These are phyloP conservation scores for Siderastrea radians DNA, from an alignment of 92 coral and sea anemone genomes.

Conservation along the genomic window DNA sequence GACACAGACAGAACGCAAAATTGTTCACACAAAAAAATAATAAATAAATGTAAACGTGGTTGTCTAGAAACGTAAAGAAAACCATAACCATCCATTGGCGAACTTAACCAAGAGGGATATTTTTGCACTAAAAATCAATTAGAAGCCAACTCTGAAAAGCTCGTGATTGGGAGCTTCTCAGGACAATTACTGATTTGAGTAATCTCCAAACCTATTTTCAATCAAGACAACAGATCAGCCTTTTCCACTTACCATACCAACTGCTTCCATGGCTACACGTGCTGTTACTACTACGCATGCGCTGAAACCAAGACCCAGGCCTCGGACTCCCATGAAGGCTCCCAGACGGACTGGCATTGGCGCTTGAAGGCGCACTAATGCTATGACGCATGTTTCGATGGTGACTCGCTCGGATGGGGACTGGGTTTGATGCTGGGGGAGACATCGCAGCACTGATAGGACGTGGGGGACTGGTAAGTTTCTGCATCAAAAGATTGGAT, in stretches of 20 bases:
- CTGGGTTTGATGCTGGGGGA: slow-evolving; percentile 93
- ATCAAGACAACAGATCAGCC: not conserved
- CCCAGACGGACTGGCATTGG: slow-evolving; percentile 94
- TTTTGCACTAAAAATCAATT: too few relatives aligned
- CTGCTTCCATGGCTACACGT: slow-evolving; percentile 90
- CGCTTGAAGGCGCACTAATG: slow-evolving; percentile 96
- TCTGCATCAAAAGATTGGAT: slow-evolving; percentile 69
- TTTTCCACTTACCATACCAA: slow-evolving; percentile 87
- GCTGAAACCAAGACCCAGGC: slow-evolving; percentile 80
- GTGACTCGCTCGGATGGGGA: slow-evolving; percentile 71
- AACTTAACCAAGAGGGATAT: too few relatives aligned
- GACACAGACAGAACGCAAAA: too few relatives aligned
- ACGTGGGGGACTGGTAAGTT: slow-evolving; percentile 71
- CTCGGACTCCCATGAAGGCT: slow-evolving; percentile 91
- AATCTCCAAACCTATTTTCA: too few relatives aligned
- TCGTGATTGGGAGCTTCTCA: too few relatives aligned
- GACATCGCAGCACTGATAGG: slow-evolving; percentile 71
- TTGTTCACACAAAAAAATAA: too few relatives aligned
- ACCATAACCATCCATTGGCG: too few relatives aligned
- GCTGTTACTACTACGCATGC: slow-evolving; percentile 85
- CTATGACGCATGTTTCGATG: slow-evolving; percentile 72
- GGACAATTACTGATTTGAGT: too few relatives aligned
- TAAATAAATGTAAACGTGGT: too few relatives aligned
- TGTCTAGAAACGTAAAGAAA: too few relatives aligned
- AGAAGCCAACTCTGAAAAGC: too few relatives aligned